Conservation (phyloP, 2,888 invertebrate genomes). For the Unio delphinus region DNA sequence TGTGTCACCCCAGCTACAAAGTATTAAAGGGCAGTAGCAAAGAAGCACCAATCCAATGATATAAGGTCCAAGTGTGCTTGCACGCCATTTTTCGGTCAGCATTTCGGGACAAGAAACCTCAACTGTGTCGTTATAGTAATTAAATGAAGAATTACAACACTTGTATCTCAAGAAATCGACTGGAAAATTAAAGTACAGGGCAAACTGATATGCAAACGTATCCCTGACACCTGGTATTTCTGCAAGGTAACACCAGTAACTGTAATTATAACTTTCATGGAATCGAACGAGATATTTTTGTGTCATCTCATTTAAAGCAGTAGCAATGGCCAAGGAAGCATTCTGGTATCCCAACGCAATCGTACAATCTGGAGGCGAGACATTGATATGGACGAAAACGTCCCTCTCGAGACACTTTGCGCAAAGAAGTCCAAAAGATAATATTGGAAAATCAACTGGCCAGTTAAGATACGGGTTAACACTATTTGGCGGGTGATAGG, state of each 20-base stretch:
- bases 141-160: slow-evolving; percentile 10
- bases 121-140: no score
- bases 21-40: no score
- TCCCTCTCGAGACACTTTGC: slow-evolving; percentile 7
- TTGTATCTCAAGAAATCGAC: slow-evolving; percentile 17
- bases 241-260: slow-evolving; percentile 19
- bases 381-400: slow-evolving; percentile 8
- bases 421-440: slow-evolving; percentile 21
- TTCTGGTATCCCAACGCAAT: slow-evolving; percentile 10
- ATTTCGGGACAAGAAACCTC: no score
- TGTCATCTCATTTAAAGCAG: slow-evolving; percentile 15
- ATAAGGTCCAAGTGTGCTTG: no score
- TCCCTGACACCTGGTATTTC: slow-evolving; percentile 16
- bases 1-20: no score
- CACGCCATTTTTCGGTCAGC: no score
- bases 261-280: neutral
- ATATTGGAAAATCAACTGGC: slow-evolving; percentile 21
- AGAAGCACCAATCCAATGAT: no score
- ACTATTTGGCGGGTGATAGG: slow-evolving; percentile 12
- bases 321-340: slow-evolving; percentile 7
- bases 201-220: slow-evolving; percentile 15
- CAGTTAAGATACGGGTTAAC: slow-evolving; percentile 22
- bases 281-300: slow-evolving; percentile 9
- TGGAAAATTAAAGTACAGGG: slow-evolving; percentile 18
- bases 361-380: slow-evolving; percentile 6